Evolutionary conservation across 2,113 vertebrate species (phyloP), one percentile per base, ranked within the genome.

Genomic region (Proterorhinus semilunaris): DNA sequence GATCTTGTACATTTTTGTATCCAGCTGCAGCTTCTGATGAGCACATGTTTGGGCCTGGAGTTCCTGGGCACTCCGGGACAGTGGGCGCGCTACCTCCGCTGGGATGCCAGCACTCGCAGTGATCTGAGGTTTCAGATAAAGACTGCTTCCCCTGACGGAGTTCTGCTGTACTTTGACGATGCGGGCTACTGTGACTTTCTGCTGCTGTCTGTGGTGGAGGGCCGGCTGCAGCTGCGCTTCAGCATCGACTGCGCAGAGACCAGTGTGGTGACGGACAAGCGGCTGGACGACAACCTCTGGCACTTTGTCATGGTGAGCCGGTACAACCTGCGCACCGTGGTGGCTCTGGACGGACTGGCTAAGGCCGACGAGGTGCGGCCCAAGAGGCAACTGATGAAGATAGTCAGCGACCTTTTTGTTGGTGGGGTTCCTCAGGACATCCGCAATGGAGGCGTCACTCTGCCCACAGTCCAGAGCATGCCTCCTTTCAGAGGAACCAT

Each of bases 81-180:
- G 87, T 99, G 97, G 98, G 95, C 96, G 64, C 97, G 98, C 85
- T 99, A 96, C 92, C 93, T 98, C 76, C 96, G 97, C 88, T 99
- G 98, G 98, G 98, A 99, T n/a, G 96, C 97, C 81, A 96, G 96
- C 91, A 95, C 94, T 0, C 93, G 94, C 65, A 93, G 96, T 1
- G 96, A 99, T 86, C 96, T 99, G 84, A 99, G 96, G 85, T 97
- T 99, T 86, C 96, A 95, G 87, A 91, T 99, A 84, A 96, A 97
- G 90, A 99, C 97, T 62, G 95, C 95, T 0, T 89, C 94, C n/a
- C 95, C 98, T 45, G 92, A 94, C 7, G 95, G 96, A 43, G 93
- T 99, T 80, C 93, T 99, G n/a, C 91, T 99, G 79, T 99, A 99
- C 89, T 95, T 99, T 47, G 98, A 99, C 6, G 98, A 99, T 1